Evolutionary conservation across 2,888 invertebrate species (phyloP).

Genomic region (Pterostichus niger): DNA sequence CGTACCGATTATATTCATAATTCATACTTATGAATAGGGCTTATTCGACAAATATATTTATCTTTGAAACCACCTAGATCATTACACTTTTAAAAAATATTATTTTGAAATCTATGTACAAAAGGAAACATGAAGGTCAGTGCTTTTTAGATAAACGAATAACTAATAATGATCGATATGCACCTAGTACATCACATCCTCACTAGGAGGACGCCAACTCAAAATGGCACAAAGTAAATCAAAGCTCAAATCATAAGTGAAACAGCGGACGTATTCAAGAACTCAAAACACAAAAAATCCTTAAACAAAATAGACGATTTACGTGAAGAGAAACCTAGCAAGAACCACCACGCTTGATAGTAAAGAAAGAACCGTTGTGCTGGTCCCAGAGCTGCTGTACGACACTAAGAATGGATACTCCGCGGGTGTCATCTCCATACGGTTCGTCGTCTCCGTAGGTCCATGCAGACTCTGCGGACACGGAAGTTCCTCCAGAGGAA

Average conservation of each 20-base stretch:
- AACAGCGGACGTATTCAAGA: constrained; percentile 47
- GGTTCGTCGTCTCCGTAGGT: constrained; percentile 72
- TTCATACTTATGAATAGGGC: not conserved
- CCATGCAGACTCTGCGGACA: constrained; percentile 75
- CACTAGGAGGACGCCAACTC: too few species aligned
- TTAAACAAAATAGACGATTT: not conserved
- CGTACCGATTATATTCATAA: not conserved
- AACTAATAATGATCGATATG: constrained; percentile 55
- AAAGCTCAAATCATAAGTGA: constrained; percentile 3
- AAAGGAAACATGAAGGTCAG: constrained; percentile 61
- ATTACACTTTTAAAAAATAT: constrained; percentile 64
- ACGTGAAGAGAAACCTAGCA: constrained; percentile 44
- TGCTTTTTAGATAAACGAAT: constrained; percentile 53
- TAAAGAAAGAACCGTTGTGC: not conserved
- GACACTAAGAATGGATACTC: constrained; percentile 63
- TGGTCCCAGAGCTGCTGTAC: constrained; percentile 34
- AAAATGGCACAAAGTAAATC: constrained; percentile 56
- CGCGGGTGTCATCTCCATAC: constrained; percentile 72
- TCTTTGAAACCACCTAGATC: constrained; percentile 64
- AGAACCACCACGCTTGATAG: not conserved
- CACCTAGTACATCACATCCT: constrained; percentile 20
- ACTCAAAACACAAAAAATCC: not conserved
- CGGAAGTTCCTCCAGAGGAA: constrained; percentile 73
- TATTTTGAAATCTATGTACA: constrained; percentile 65
- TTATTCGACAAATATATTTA: constrained; percentile 64